Base-by-base conservation (phyloP, 92 coral and sea anemone genomes). In the Epizoanthus illoricatus region DNA sequence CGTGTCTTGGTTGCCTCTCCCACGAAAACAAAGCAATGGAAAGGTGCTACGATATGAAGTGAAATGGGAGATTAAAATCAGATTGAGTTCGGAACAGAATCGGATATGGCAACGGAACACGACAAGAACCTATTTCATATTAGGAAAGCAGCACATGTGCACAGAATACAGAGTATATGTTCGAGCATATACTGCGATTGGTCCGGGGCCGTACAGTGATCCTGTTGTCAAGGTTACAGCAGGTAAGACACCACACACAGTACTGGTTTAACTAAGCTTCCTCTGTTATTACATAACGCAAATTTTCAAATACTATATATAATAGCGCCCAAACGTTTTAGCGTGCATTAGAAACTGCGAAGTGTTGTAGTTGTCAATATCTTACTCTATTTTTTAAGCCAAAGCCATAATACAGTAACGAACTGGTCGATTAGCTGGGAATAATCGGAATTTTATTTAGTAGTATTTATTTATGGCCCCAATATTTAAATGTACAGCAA, bases 111-210 rank as follows among this genome's bases (percentile, higher is more conserved):
- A 23, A n/a, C 18, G 8, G 33, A 71, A 71, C 39, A 47, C 76
- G 5, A 71, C 76, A 47, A 41, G 39, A 8, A 91, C 86, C 4
- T 66, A 8, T 40, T 49, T 28, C 28, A 58, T 80, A 36, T 71
- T 86, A 18, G 19, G 24, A 39, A 80, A 72, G 7, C 69, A 89
- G 47, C 17, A 3, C 54, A 8, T 45, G 19, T 85, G 89, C 62
- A 61, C 74, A 74, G 2, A 15, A 4, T 89, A 88, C 83, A n/a
- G 42, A 12, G 65, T 88, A 16, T 18, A 60, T 45, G 92, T 91
- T n/a, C 84, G 86, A 54, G 92, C 92, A 1, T 82, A 83, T 65
- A 91, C 95, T 21, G 33, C 60, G 5, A 74, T 76, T 69, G 95
- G 92, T 12, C 56, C 80, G 6, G 95, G 95, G 52, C 78, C 81